Conservation (phyloP, 2,797 vertebrate genomes). For the Alca torda region DNA sequence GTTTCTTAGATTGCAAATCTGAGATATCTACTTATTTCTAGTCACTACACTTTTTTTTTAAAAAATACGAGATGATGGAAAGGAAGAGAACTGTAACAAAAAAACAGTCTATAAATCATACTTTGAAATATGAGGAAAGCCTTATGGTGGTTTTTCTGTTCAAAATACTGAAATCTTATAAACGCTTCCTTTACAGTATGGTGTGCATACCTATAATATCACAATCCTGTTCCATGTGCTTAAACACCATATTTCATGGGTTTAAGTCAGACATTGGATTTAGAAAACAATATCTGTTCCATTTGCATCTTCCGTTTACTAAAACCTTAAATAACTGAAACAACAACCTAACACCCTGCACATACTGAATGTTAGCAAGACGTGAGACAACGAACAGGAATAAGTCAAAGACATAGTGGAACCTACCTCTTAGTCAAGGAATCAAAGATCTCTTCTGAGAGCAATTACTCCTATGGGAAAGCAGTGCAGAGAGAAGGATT, state of each 20-base stretch:
- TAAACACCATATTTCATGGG: not conserved
- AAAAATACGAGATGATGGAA: not conserved
- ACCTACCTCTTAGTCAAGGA: conserved; percentile 10
- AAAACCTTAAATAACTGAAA: not conserved
- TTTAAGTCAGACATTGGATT: not conserved
- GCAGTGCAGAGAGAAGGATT: not conserved
- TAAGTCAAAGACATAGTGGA: not conserved
- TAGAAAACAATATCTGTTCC: not conserved
- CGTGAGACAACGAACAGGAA: not conserved
- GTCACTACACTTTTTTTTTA: not conserved
- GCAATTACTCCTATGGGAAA: conserved; percentile 12
- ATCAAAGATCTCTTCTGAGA: not conserved
- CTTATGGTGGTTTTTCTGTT: not conserved
- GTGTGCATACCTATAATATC: not conserved
- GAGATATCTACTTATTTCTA: not conserved
- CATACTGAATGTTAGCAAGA: not conserved
- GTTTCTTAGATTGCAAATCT: not conserved
- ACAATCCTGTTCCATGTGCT: not conserved
- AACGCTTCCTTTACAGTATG: not conserved
- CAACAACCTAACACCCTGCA: not conserved
- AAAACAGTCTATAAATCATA: not conserved
- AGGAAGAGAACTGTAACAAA: not conserved
- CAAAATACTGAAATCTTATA: not conserved
- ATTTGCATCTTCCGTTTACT: not conserved
- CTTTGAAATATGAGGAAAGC: not conserved